phyloP scores from a whole-genome alignment of 2,113 vertebrate species.

The Henicopernis longicauda region DNA sequence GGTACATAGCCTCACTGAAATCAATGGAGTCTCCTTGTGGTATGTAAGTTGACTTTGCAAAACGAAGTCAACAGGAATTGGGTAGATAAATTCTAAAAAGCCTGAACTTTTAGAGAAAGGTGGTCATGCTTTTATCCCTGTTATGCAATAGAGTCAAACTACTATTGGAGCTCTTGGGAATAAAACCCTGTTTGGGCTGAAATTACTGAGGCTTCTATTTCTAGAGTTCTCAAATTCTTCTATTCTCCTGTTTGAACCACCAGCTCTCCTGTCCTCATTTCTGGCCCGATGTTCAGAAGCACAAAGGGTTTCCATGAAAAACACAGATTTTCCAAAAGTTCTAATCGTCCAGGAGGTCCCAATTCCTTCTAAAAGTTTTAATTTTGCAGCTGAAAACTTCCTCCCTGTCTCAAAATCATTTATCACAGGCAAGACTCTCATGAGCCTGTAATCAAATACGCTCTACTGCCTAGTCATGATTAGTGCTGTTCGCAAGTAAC shows the following conservation, averaged over 20 bases:
- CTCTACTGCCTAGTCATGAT: neutral
- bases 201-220: neutral
- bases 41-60: neutral
- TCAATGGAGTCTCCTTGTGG: fast-evolving
- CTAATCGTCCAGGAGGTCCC: neutral
- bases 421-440: neutral
- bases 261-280: neutral
- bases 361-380: neutral
- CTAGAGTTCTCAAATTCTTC: neutral
- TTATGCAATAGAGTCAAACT: neutral
- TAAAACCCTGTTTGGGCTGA: neutral
- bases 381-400: neutral
- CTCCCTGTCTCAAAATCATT: neutral
- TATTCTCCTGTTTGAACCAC: neutral
- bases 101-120: neutral
- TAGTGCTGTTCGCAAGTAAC: neutral
- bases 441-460: neutral
- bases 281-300: neutral
- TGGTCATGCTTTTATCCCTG: neutral
- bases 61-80: neutral
- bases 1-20: neutral
- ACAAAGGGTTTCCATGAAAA: neutral
- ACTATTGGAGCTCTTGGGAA: neutral
- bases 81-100: neutral
- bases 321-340: neutral